A percentile compares a stretch with the other conserved stretches of the same genome.
Evolutionary conservation across 2,797 vertebrate species (phyloP).

Genomic region (Ptychobarbus kaznakovi): DNA sequence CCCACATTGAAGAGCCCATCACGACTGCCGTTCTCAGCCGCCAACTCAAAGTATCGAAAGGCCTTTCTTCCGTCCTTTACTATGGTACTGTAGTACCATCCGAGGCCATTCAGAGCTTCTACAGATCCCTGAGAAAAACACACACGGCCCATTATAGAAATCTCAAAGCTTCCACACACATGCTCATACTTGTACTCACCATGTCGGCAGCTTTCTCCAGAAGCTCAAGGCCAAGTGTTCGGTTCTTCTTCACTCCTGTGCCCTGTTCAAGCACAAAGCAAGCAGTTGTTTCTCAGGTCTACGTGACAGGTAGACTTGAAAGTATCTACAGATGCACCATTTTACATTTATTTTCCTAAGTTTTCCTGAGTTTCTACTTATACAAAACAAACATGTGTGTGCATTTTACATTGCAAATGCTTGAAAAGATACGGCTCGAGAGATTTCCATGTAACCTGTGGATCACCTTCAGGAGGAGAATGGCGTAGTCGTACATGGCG

Average conservation of each 20-base stretch:
- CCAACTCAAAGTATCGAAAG: slow-evolving; percentile 83
- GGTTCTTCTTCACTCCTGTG: slow-evolving; percentile 87
- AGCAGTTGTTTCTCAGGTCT: neutral
- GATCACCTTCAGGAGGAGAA: slow-evolving; percentile 89
- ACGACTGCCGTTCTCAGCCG: slow-evolving; percentile 83
- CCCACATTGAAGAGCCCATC: slow-evolving; percentile 91
- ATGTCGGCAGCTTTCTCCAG: slow-evolving; percentile 90
- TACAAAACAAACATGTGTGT: neutral
- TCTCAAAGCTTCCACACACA: slow-evolving; percentile 10
- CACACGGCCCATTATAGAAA: neutral
- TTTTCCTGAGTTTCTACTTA: neutral
- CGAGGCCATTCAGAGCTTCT: slow-evolving; percentile 89
- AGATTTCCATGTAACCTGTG: neutral
- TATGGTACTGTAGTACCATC: slow-evolving; percentile 89
- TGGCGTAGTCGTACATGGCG: slow-evolving; percentile 88
- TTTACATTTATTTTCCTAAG: slow-evolving; percentile 27
- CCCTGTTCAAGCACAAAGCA: slow-evolving; percentile 75
- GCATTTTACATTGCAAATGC: slow-evolving; percentile 2
- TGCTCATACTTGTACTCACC: slow-evolving; percentile 70
- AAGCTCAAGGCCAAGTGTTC: slow-evolving; percentile 82
- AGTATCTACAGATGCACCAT: neutral
- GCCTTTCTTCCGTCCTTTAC: slow-evolving; percentile 82
- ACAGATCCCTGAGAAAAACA: slow-evolving; percentile 81
- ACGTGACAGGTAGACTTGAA: neutral
- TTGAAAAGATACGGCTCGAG: neutral